A percentile compares a stretch with the other conserved stretches of the same genome.
Evolutionary conservation across 2,888 invertebrate genomes (phyloP).

Genomic region (Leptopilina syphax): DNA sequence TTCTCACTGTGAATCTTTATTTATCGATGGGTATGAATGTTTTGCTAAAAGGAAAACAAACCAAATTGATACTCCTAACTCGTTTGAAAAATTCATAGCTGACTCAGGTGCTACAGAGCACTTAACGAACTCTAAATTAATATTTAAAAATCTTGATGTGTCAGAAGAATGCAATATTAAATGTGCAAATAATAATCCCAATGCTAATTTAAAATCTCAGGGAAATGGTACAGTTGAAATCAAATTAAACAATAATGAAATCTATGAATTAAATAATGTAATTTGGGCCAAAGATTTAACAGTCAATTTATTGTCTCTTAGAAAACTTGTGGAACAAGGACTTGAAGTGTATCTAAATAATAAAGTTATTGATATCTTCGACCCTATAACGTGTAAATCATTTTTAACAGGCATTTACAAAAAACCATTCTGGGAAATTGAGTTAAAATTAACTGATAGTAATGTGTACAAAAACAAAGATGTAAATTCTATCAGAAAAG

Average conservation of each 20-base stretch:
- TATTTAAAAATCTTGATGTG: slow-evolving; percentile 19
- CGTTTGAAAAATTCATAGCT: slow-evolving; percentile 32
- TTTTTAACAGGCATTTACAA: slow-evolving; percentile 20
- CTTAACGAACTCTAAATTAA: background rate
- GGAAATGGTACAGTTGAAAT: background rate
- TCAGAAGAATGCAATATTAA: slow-evolving; percentile 19
- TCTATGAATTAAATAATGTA: background rate
- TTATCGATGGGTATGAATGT: too few relatives aligned
- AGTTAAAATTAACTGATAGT: background rate
- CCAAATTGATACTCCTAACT: too few relatives aligned
- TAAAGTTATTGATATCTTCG: background rate
- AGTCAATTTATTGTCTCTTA: too few relatives aligned
- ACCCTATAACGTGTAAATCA: background rate
- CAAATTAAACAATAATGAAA: too few relatives aligned
- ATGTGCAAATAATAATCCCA: slow-evolving; percentile 19
- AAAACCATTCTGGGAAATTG: slow-evolving; percentile 23
- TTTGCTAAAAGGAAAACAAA: too few relatives aligned
- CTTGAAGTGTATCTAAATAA: background rate
- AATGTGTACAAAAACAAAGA: too few relatives aligned
- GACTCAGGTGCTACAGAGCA: background rate
- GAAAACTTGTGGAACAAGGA: background rate
- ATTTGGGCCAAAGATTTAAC: slow-evolving; percentile 16
- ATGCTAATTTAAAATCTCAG: slow-evolving; percentile 5
- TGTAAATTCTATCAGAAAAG: too few relatives aligned
- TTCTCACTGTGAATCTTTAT: too few relatives aligned